phyloP scores from a whole-genome alignment of 2,797 vertebrate genomes.

The Acipenser oxyrinchus region DNA sequence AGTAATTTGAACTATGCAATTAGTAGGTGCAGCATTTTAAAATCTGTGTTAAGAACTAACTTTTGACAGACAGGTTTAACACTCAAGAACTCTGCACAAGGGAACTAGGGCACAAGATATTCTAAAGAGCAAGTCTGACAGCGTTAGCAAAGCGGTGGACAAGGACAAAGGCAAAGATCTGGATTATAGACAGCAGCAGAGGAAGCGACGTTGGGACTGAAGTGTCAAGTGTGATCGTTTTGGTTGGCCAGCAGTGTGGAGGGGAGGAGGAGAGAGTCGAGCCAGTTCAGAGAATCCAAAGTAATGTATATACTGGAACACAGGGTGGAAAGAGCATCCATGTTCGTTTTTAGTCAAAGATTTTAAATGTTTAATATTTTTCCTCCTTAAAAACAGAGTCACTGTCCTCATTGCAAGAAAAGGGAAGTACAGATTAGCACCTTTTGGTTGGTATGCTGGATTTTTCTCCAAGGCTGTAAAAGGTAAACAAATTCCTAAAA shows the following conservation, averaged over 20 bases:
- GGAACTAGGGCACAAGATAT: too few relatives aligned
- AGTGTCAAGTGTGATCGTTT: too few relatives aligned
- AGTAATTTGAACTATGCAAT: too few relatives aligned
- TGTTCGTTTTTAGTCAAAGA: constrained; percentile 16
- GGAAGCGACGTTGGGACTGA: constrained; percentile 24
- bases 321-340: constrained; percentile 33
- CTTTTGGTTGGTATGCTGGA: too few relatives aligned
- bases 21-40: too few relatives aligned
- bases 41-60: too few relatives aligned
- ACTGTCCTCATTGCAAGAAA: constrained; percentile 34
- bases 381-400: constrained; percentile 18
- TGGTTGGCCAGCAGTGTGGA: constrained; percentile 1
- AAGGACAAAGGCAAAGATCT: constrained; percentile 26
- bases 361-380: constrained; percentile 15
- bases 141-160: constrained; percentile 11
- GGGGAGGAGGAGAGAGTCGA: constrained; percentile 17
- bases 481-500: not conserved
- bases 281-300: constrained; percentile 2
- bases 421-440: not conserved
- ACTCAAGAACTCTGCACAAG: too few relatives aligned
- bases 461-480: too few relatives aligned
- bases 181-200: constrained; percentile 34
- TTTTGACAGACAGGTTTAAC: too few relatives aligned
- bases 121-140: too few relatives aligned
- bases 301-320: constrained; percentile 39